These are phyloP conservation scores for Zoroaster sp. DNA, from an alignment of 53 echinoderm and acorn worm genomes.

Conservation along the genomic window DNA sequence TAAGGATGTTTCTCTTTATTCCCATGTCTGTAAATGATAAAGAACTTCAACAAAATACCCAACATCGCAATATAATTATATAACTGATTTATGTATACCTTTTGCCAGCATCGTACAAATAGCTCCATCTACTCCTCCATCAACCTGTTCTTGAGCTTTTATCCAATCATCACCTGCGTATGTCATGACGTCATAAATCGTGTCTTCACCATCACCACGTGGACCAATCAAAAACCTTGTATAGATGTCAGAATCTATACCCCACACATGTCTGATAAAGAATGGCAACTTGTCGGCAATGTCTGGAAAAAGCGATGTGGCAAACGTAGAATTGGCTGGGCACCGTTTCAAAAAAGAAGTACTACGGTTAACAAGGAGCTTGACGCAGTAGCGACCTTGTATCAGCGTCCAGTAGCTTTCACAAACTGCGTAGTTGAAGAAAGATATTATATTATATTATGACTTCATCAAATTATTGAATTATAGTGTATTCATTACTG, in stretches of 20 bases:
- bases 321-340: constrained; percentile 26
- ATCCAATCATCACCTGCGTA: constrained; percentile 11
- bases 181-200: constrained; percentile 40
- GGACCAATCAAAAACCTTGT: constrained; percentile 33
- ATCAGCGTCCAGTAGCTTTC: background rate
- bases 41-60: no score
- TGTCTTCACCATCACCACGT: constrained; percentile 2
- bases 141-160: constrained; percentile 6
- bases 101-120: constrained; percentile 46
- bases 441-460: background rate
- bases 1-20: no score
- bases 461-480: background rate
- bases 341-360: constrained; percentile 3
- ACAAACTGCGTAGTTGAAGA: background rate
- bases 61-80: no score
- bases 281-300: constrained; percentile 8
- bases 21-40: no score
- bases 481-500: no score
- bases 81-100: no score
- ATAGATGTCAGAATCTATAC: background rate
- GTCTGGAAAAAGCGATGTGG: background rate
- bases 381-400: constrained; percentile 12
- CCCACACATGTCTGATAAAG: constrained; percentile 36
- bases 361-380: constrained; percentile 16
- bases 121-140: constrained; percentile 37